Base-by-base conservation (phyloP, 2,797 vertebrate species). In the Myotis vivesi region DNA sequence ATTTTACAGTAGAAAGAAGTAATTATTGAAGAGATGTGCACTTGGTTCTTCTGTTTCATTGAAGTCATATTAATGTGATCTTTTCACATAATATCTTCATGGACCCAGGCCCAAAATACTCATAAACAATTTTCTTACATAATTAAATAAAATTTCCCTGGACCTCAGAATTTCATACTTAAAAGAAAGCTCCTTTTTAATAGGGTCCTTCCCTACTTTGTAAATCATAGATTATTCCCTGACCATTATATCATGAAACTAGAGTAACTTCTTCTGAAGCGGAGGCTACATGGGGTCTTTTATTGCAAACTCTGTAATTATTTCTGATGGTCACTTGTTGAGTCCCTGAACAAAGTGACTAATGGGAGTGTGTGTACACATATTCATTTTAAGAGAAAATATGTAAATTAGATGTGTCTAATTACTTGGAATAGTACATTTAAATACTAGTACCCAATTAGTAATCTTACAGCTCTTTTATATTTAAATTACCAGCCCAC, bases 261-360 rank as follows among this genome's bases (percentile, higher is more conserved):
- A 88, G 6, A 86, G 25, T 77, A 68, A 80, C 8, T 51, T 91
- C 76, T 76, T 64, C 64, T 62, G 57, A 95, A 83, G 13, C 66
- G 6, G 17, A 85, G 8, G 33, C 8, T 46, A 76, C 17, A 10
- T 93, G 25, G 8, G 20, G 19, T 1, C 20, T 44, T 44, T 44
- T 44, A 46, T 83, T 87, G 87, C 57, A 92, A 53, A 90, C 15
- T 73, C 13, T 83, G 8, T 92, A 53, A 33, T 94, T 84, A 89
- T 90, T 94, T 86, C 51, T 95, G 19, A 33, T 73, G 89, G 44
- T 19, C 44, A 25, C 55, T 90, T 85, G 16, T 81, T 87, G n/a
- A 87, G 7, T 19, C 23, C 17, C 12, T 90, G 44, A 5, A 80
- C 33, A 92, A 93, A 75, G 4, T 41, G 8, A 68, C 77, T 23